Conservation (phyloP, 2,113 vertebrate genomes). For the Pachypanchax playfairii region DNA sequence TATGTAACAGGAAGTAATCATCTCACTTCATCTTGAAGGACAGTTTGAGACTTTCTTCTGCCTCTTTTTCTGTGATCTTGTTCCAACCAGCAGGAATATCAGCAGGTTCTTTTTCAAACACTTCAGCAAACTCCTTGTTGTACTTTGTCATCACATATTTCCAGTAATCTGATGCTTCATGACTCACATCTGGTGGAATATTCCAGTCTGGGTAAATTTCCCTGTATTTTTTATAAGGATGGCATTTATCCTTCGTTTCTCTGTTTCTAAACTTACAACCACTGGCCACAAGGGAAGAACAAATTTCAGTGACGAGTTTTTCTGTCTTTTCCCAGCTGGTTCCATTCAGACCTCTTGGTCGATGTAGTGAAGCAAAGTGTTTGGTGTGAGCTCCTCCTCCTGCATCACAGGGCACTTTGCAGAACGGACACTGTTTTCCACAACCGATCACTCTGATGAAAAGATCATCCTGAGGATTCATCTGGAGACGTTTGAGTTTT, state of each 20-base stretch:
- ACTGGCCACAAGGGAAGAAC: constrained; percentile 40
- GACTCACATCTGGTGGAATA: constrained; percentile 69
- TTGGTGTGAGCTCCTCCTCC: constrained; percentile 55
- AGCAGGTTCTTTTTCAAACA: constrained; percentile 62
- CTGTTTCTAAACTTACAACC: fast-evolving
- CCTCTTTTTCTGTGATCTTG: constrained; percentile 17
- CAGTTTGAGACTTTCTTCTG: constrained; percentile 58
- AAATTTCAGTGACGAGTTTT: constrained; percentile 37
- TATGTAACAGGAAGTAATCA: not conserved
- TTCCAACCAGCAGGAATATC: constrained; percentile 64
- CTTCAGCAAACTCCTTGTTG: constrained; percentile 49
- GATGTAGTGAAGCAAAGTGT: constrained; percentile 64
- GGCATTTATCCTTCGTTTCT: fast-evolving
- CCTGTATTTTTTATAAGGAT: constrained; percentile 63
- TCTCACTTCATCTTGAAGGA: constrained; percentile 52
- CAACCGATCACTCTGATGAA: constrained; percentile 74
- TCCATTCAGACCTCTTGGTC: not conserved
- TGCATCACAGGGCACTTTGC: constrained; percentile 71
- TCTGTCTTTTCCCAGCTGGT: fast-evolving
- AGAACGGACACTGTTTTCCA: constrained; percentile 78
- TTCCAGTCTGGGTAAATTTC: constrained; percentile 66
- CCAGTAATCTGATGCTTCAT: constrained; percentile 76
- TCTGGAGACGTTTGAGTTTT: constrained; percentile 26
- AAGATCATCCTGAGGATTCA: constrained; percentile 66
- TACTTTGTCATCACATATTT: constrained; percentile 69